Percentiles rank a stretch among this genome's conserved stretches.
Conservation (phyloP, 2,888 invertebrate species). For the Meganola albula region DNA sequence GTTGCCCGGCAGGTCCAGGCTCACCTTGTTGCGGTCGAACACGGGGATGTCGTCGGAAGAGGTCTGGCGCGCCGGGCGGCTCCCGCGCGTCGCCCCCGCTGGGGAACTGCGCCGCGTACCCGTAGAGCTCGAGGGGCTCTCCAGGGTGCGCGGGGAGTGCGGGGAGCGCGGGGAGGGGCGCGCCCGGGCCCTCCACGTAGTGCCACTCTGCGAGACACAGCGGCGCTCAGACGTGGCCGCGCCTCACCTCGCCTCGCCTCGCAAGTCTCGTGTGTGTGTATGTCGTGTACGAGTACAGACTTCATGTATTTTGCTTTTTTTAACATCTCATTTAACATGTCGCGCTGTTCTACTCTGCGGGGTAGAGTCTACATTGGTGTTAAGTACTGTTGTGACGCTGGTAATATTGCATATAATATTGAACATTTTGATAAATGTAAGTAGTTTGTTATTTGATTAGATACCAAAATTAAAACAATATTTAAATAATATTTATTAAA, state of each 20-base stretch:
- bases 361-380: neutral
- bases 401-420: neutral
- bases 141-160: conserved; percentile 23
- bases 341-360: no score
- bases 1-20: conserved; percentile 81
- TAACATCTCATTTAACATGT: neutral
- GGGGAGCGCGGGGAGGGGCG: conserved; percentile 20
- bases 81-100: conserved; percentile 11
- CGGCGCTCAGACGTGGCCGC: conserved; percentile 17
- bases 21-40: conserved; percentile 81
- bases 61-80: conserved; percentile 33
- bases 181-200: conserved; percentile 46
- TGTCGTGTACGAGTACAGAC: conserved; percentile 1
- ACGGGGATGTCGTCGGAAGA: conserved; percentile 76
- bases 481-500: conserved; percentile 11
- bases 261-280: conserved; percentile 9
- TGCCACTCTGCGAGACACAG: conserved; percentile 47
- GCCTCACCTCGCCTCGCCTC: conserved; percentile 12
- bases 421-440: neutral
- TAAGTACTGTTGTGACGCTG: neutral
- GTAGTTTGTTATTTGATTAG: neutral
- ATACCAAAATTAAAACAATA: conserved; percentile 12
- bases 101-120: conserved; percentile 15
- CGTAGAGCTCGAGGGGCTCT: conserved; percentile 26
- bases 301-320: neutral